A percentile compares a stretch with the other conserved stretches of the same genome.
These are phyloP conservation scores for Spilogale gracilis DNA, from an alignment of 2,113 vertebrate genomes.

Conservation along the genomic window DNA sequence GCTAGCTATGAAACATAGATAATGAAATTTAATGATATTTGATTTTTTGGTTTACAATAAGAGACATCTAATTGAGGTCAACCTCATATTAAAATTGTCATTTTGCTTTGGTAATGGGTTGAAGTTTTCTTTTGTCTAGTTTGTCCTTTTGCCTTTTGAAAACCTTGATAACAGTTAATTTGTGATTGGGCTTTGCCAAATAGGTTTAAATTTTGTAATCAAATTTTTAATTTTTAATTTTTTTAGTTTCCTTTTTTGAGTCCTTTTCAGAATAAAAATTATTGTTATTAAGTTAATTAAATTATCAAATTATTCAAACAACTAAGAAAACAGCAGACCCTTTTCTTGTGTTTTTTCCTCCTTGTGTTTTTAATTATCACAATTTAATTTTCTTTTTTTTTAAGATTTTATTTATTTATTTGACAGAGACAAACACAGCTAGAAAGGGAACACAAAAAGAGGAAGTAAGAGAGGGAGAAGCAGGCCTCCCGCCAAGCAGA, in stretches of 20 bases:
- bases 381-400: neutral
- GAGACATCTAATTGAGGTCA: neutral
- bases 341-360: neutral
- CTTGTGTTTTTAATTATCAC: neutral
- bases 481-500: too few species aligned
- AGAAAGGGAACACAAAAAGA: too few species aligned
- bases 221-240: neutral
- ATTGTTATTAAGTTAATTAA: neutral
- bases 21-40: neutral
- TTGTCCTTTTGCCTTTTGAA: neutral
- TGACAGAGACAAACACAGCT: too few species aligned
- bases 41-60: neutral
- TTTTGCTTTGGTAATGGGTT: neutral
- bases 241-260: neutral
- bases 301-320: neutral
- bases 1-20: neutral
- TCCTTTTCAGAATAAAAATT: neutral
- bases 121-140: neutral
- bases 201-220: neutral
- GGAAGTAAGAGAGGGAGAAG: too few species aligned
- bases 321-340: neutral
- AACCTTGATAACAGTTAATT: neutral
- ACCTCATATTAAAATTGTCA: neutral
- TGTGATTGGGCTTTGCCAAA: neutral
- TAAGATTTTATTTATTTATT: too few species aligned